A percentile compares a stretch with the other conserved stretches of the same genome.
These are phyloP conservation scores for Athrips mouffetella DNA, from an alignment of 2,888 invertebrate genomes.

Conservation along the genomic window DNA sequence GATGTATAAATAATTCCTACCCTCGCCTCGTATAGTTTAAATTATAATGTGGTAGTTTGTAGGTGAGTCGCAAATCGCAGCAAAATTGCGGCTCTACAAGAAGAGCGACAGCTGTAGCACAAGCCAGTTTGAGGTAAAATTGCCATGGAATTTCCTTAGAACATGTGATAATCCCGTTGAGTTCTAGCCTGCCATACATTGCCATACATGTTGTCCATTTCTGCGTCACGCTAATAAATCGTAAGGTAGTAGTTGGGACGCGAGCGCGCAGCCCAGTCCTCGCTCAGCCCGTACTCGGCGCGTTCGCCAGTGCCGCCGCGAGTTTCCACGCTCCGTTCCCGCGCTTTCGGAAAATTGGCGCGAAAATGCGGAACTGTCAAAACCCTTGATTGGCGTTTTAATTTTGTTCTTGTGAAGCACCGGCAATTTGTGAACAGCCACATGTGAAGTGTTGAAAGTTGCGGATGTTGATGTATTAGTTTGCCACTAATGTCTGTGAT, in stretches of 20 bases:
- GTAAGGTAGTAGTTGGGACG: conserved; percentile 56
- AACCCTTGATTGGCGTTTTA: conserved; percentile 44
- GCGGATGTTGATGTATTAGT: conserved; percentile 4
- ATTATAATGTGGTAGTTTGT: no score
- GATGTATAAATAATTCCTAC: no score
- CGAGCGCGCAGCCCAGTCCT: conserved; percentile 49
- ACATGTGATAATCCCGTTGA: conserved; percentile 43
- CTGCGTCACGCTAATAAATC: conserved; percentile 69
- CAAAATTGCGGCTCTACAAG: neutral
- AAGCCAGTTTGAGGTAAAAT: conserved; percentile 9
- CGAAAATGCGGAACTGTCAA: conserved; percentile 71
- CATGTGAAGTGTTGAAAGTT: conserved; percentile 20
- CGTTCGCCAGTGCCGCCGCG: conserved; percentile 51
- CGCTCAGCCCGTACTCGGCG: conserved; percentile 57
- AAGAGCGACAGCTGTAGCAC: conserved; percentile 1
- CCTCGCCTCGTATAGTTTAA: no score
- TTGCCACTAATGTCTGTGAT: conserved; percentile 9
- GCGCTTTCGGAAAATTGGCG: conserved; percentile 70
- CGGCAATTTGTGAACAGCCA: conserved; percentile 26
- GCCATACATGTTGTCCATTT: conserved; percentile 48
- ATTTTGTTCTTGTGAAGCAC: conserved; percentile 31
- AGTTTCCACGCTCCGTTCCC: conserved; percentile 44
- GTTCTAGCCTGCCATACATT: conserved; percentile 23
- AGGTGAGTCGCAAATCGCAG: neutral
- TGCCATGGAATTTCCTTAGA: conserved; percentile 25